Base-by-base conservation (phyloP, 2,888 invertebrate species). In the Cataglyphis altisquamis region DNA sequence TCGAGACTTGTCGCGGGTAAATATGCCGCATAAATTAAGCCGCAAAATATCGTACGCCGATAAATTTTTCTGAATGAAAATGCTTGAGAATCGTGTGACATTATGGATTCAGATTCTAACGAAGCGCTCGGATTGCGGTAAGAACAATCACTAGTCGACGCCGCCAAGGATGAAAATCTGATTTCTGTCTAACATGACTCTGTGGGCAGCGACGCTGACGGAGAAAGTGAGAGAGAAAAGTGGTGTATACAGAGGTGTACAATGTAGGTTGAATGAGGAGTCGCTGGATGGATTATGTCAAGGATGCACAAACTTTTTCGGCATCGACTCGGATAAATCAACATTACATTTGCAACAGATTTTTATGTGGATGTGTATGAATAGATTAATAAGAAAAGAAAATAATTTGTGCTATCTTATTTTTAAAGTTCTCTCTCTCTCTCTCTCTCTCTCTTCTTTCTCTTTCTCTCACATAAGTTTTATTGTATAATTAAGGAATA, bases 221-320 rank as follows among this genome's bases (percentile, higher is more conserved):
- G 72, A 78, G 45, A 74, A 74, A 66, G 48, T 48, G 78, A 78
- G 25, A 64, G 80, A 52, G 52, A 86, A 41, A n/a, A 77, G 77
- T 52, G 52, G 67, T 67, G 15, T 55, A 77, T 67, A 39, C 25
- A 55, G 52, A 52, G 4, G 67, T 77, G 77, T 77, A 83, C 70
- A 70, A 52, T 80, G 57, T 60, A 52, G 70, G 21, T 48, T 45
- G 72, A 60, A 70, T 70, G 45, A 70, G 82, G 75, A 80, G 84
- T 82, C 86, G 89, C 83, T 52, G 82, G 52, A 88, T 87, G 91
- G 91, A 92, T 90, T 89, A 84, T 93, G 93, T 94, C 77, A 83
- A 74, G 64, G 72, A 60, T 80, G 70, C 78, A 80, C 78, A 80
- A 80, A 80, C 60, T 80, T 70, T 70, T 60, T 70, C 78, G 78